phyloP scores from a whole-genome alignment of 2,888 invertebrate genomes.

The Spilosoma lubricipeda region DNA sequence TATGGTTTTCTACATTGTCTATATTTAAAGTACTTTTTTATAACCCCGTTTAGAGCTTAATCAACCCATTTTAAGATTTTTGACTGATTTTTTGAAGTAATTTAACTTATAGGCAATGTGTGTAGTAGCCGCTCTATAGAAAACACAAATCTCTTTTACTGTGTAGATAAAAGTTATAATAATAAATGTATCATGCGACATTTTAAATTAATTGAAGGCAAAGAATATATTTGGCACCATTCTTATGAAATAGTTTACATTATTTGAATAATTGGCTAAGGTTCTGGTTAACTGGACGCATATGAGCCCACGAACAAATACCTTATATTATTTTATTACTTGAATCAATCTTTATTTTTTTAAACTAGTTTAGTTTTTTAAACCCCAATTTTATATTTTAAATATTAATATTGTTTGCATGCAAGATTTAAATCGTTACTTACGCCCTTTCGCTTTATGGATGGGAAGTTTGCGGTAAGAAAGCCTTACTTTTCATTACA shows the following conservation, averaged over 20 bases:
- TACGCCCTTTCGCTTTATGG: background rate
- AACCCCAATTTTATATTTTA: background rate
- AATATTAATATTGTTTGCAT: background rate
- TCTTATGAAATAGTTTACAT: slow-evolving; percentile 30
- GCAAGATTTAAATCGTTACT: background rate
- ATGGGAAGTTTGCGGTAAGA: background rate
- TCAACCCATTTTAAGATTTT: slow-evolving; percentile 61
- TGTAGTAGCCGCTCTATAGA: slow-evolving; percentile 11
- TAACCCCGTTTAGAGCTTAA: slow-evolving; percentile 73
- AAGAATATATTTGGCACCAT: slow-evolving; percentile 36
- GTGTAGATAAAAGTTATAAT: background rate
- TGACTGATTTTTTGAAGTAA: slow-evolving; percentile 54
- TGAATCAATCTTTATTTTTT: slow-evolving; percentile 9
- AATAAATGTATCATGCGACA: background rate
- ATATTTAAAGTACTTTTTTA: slow-evolving; percentile 55
- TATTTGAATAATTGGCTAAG: slow-evolving; percentile 18
- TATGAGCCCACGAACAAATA: slow-evolving; percentile 41
- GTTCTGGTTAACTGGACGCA: slow-evolving; percentile 20
- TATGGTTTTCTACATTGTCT: slow-evolving; percentile 49
- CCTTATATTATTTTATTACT: slow-evolving; percentile 8
- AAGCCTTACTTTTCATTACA: background rate
- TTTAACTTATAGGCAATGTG: slow-evolving; percentile 36
- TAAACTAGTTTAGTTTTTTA: background rate
- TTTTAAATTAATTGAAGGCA: slow-evolving; percentile 6
- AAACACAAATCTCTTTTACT: slow-evolving; percentile 13